Evolutionary conservation across 2,797 vertebrate species (phyloP), one percentile per base, ranked within the genome.

Genomic region (Pipistrellus pygmaeus): DNA sequence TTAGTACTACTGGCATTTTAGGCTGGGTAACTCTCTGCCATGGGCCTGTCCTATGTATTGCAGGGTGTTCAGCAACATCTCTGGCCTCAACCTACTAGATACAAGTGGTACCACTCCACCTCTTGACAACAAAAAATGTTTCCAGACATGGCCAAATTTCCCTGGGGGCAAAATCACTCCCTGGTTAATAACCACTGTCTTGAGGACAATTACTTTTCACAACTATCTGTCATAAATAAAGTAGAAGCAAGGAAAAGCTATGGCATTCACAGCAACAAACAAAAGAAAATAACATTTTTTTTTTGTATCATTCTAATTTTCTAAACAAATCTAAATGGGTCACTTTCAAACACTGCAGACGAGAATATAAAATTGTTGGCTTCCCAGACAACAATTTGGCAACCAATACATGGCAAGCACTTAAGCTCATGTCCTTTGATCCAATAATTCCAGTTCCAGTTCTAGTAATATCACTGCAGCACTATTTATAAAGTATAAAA

Each of bases 231-330:
- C 51, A 88, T 55, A 66, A 88, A 88, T 55, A 66, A 88, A 88
- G 51, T 20, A 88, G 77, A 82, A 88, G 44, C 14, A 88, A 20
- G 7, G 17, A 46, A 77, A 91, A 87, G 12, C 51, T 66, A 44
- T 14, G 44, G 21, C 69, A 87, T 77, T 91, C 41, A 94, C 9
- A 90, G n/a, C 66, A 81, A 83, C 32, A 73, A 75, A 86, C 25
- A 62, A 51, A 62, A 62, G 3, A 76, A 85, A 80, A 23, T 23
- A 53, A 68, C 20, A 41, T 73, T 78, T 94, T 91, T 11, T 69
- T 71, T 11, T 69, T 71, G 3, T 46, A 72, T 76, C 53, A 88
- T 38, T 14, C 44, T 91, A 25, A 71, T 62, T 87, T 76, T 76
- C 87, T 10, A 93, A 66, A 48, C 35, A 76, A 82, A 87, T 27